Base-by-base conservation (phyloP, 2,797 vertebrate genomes). In the Urocyon cinereoargenteus region DNA sequence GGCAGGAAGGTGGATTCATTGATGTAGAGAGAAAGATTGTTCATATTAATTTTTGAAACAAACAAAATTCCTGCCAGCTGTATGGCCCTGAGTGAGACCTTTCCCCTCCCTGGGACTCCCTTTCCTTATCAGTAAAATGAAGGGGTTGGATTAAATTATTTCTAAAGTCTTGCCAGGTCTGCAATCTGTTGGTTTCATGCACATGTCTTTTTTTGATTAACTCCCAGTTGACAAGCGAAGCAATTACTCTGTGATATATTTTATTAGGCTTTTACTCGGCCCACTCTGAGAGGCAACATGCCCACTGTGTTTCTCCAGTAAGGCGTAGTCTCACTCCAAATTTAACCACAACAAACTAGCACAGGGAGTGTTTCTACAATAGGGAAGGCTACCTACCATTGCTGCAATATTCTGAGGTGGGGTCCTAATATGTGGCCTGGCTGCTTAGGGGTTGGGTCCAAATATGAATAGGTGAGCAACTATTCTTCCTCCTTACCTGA, bases 1-100 rank as follows among this genome's bases (percentile, higher is more conserved):
- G 79, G 68, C 85, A 94, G 85, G 40, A 94, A 75, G 70, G 88
- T 94, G 7, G 28, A 94, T 68, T 97, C 78, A 11, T 3, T 36
- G 88, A 95, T 57, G n/a, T 53, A 92, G 57, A 94, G 57, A 94
- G 90, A 96, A 93, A 73, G 62, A 93, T 7, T 87, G 91, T 77
- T 92, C 62, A 16, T 79, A 90, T 90, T 83, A 86, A 40, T 62
- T 96, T 95, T 66, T 40, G 73, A 91, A 96, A 66, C 75, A 91
- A 96, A 95, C 75, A 94, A 92, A 97, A 96, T 97, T 75, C 84
- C 18, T 86, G 77, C 78, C 94, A 95, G 94, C 85, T 96, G 72
- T 70, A 36, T 77, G 92, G 95, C 36, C 73, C 26, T n/a, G n/a
- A 93, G 88, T 59, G 79, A 93, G 93, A 75, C 82, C 88, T 49